Conservation (phyloP, 2,113 vertebrate species). For the Forbesichthys agassizii region DNA sequence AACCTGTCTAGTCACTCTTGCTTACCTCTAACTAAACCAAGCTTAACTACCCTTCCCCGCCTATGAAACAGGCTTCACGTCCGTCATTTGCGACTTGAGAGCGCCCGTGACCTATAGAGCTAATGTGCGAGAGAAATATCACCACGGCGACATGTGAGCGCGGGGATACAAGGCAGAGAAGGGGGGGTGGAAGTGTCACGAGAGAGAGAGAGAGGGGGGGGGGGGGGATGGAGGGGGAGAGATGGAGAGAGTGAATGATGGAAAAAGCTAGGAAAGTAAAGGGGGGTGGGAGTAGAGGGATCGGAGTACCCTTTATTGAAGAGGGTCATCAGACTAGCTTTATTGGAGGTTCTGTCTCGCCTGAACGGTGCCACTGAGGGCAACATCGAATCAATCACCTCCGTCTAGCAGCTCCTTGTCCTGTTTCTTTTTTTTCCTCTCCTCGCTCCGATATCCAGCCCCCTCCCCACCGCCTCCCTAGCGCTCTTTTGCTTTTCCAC, state of each 20-base stretch:
- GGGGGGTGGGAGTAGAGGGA: constrained; percentile 48
- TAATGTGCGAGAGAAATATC: constrained; percentile 57
- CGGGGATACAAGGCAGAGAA: constrained; percentile 29
- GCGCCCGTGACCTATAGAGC: constrained; percentile 39
- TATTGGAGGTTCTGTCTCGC: constrained; percentile 75
- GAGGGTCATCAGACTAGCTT: constrained; percentile 72
- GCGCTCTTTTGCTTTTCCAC: background rate
- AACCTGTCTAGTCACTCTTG: constrained; percentile 8
- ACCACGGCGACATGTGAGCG: constrained; percentile 43
- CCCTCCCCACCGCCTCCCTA: background rate
- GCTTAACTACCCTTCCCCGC: constrained; percentile 22
- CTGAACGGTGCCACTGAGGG: constrained; percentile 72
- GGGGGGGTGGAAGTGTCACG: background rate
- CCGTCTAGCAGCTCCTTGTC: constrained; percentile 62
- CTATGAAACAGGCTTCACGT: constrained; percentile 36
- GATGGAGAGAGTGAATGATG: background rate
- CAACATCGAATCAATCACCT: constrained; percentile 72
- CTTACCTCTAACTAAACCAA: constrained; percentile 37
- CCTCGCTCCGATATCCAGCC: constrained; percentile 11
- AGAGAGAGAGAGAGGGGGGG: background rate
- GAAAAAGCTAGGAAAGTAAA: constrained; percentile 44
- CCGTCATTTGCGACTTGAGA: constrained; percentile 45
- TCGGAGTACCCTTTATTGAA: constrained; percentile 69
- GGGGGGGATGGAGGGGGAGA: background rate
- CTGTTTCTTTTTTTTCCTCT: constrained; percentile 41